Conservation (phyloP, 1,140 invertebrate species). For the Myzus persicae region DNA sequence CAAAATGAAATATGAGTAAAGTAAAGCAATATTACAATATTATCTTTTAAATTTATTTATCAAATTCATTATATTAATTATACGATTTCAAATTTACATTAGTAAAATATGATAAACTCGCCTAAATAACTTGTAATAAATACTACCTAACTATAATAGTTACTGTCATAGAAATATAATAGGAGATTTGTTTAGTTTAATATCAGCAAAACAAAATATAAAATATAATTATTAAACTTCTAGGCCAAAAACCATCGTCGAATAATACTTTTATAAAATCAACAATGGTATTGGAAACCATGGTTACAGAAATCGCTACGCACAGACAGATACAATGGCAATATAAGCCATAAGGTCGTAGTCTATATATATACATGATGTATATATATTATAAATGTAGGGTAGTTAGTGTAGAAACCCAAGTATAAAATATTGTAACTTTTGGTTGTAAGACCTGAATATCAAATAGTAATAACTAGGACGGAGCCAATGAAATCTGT, state of each 20-base stretch:
- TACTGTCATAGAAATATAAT: background rate
- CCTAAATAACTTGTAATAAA: background rate
- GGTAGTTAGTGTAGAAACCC: background rate
- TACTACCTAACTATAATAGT: background rate
- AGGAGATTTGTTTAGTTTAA: background rate
- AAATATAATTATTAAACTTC: background rate
- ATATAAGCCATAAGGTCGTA: background rate
- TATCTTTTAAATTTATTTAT: background rate
- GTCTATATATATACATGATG: background rate
- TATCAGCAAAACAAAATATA: background rate
- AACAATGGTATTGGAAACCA: background rate
- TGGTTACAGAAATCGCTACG: background rate
- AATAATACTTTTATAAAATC: background rate
- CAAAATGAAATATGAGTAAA: background rate
- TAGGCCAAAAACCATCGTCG: background rate
- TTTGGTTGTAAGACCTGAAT: background rate
- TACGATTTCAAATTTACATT: too few species aligned
- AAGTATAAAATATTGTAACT: constrained; percentile 19
- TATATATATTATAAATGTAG: background rate
- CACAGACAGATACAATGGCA: background rate
- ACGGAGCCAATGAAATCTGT: background rate
- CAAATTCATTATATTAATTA: background rate
- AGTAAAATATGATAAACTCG: background rate
- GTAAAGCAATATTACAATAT: background rate
- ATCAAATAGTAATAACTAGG: background rate